Base-by-base conservation (phyloP, 1,140 invertebrate genomes). In the Magallana gigas region DNA sequence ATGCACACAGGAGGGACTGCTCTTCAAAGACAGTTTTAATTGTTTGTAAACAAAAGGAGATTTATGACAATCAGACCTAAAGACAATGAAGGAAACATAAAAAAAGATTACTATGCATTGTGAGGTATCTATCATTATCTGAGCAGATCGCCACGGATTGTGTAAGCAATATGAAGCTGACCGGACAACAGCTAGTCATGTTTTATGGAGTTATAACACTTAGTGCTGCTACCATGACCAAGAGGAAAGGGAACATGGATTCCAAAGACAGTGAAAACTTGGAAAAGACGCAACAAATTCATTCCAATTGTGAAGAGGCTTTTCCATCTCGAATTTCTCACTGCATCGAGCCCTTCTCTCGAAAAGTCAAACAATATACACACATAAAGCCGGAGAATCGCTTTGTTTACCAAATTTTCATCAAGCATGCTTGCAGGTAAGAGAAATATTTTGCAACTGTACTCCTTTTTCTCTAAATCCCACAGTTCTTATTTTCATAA, bases 391-490 rank as follows among this genome's bases (percentile, higher is more conserved):
- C 86, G 8, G 57, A 83, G 23, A 80, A 89, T 56, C 86, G 83
- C 9, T 87, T 89, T 56, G 58, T 89, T 48, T 68, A 87, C 56
- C n/a, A 89, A 81, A 87, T 89, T 58, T 89, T 89, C 83, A 48
- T 89, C 80, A 84, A 87, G 62, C 62, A 89, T 87, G 88, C 85
- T 56, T 89, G 88, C 86, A 89, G 84, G 88, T 89, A 87, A 85
- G 88, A 76, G 36, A 36, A 12, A 3, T 76, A 36, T 76, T 76
- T 76, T 36, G 64, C 29, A 71, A 71, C 29, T 71, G 36, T 48
- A 48, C 36, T 48, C 36, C 36, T 48, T 48, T 48, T 48, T 1
- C 36, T 48, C 36, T 48, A 48, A 48, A 48, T 48, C 36, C 36
- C 36, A 64, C 62, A 64, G 14, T 64, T 64, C 18, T 64, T 16